Evolutionary conservation across 2,888 invertebrate genomes (phyloP).

Genomic region (Leucoma salicis): DNA sequence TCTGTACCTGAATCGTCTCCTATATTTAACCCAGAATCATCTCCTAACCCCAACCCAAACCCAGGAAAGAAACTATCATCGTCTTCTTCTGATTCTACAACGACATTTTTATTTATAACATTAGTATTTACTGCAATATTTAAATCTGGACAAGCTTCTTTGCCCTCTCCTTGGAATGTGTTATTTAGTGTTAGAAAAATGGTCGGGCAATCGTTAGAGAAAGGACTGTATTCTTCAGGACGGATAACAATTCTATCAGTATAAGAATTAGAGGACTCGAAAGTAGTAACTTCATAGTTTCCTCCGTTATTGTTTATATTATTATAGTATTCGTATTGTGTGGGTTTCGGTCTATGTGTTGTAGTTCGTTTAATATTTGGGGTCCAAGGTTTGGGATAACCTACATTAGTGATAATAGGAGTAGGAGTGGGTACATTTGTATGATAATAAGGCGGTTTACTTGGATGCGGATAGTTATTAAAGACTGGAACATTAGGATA

Average conservation of each 20-base stretch:
- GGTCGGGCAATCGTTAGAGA: conserved; percentile 77
- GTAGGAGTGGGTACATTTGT: conserved; percentile 57
- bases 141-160: conserved; percentile 86
- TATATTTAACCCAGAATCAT: conserved; percentile 45
- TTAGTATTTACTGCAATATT: conserved; percentile 88
- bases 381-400: conserved; percentile 63
- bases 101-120: conserved; percentile 82
- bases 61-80: conserved; percentile 56
- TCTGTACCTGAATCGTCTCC: conserved; percentile 60
- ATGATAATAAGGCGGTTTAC: conserved; percentile 57
- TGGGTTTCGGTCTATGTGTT: conserved; percentile 58
- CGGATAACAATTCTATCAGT: conserved; percentile 74
- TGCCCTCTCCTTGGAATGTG: conserved; percentile 79
- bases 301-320: conserved; percentile 48
- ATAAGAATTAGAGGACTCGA: conserved; percentile 61
- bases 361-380: conserved; percentile 44
- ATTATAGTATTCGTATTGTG: conserved; percentile 58
- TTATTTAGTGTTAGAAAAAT: conserved; percentile 80
- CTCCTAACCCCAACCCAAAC: conserved; percentile 59
- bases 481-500: conserved; percentile 8
- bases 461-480: conserved; percentile 28
- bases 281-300: conserved; percentile 68
- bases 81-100: conserved; percentile 71
- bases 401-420: conserved; percentile 72
- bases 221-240: conserved; percentile 71